These are phyloP conservation scores for Pseudomyrmex pallidus DNA, from an alignment of 1,140 invertebrate species.

Conservation along the genomic window DNA sequence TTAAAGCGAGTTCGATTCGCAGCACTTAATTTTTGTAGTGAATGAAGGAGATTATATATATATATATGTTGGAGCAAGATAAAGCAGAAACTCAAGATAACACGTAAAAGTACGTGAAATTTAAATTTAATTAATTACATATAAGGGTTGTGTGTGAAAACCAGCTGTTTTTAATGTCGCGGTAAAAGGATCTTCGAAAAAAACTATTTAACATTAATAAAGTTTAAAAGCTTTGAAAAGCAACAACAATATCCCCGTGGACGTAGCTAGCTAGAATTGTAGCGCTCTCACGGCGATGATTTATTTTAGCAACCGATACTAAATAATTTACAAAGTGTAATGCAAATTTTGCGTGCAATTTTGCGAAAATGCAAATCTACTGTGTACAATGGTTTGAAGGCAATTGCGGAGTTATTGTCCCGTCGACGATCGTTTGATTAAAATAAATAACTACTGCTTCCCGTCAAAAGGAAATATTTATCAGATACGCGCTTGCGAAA, in stretches of 20 bases:
- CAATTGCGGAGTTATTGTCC: slow-evolving; percentile 56
- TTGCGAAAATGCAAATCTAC: slow-evolving; percentile 51
- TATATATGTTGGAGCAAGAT: no score
- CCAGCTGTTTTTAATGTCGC: not conserved
- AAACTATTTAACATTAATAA: not conserved
- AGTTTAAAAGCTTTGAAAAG: not conserved
- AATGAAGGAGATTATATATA: not conserved
- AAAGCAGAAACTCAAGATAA: not conserved
- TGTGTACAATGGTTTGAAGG: slow-evolving; percentile 22
- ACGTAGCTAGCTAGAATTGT: slow-evolving; percentile 8
- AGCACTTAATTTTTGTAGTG: slow-evolving; percentile 1
- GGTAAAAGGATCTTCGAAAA: not conserved
- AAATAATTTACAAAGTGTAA: slow-evolving; percentile 48
- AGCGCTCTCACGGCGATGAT: not conserved
- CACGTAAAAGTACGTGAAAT: not conserved
- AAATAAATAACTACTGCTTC: slow-evolving; percentile 58
- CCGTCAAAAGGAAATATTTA: slow-evolving; percentile 61
- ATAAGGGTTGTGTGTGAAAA: not conserved
- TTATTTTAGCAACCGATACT: slow-evolving; percentile 28
- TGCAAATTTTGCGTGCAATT: slow-evolving; percentile 52
- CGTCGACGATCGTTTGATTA: slow-evolving; percentile 58
- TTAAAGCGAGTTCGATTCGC: not conserved
- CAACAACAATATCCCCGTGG: not conserved
- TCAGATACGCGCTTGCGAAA: slow-evolving; percentile 47
- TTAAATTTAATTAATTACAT: no score